Conservation (phyloP, 2,888 invertebrate species). For the Leptopterna dolabrata region DNA sequence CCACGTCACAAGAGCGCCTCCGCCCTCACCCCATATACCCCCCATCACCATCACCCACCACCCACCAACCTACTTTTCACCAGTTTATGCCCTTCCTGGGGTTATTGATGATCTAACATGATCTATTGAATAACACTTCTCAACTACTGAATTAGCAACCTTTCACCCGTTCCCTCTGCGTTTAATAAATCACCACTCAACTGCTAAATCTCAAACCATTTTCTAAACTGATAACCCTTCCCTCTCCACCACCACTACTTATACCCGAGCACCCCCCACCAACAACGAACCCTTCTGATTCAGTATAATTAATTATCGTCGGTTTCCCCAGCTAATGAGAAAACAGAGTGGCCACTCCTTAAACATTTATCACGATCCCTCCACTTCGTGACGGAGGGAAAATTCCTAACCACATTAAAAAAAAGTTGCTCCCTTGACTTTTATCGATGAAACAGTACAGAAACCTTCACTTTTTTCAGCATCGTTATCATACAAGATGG, state of each 20-base stretch:
- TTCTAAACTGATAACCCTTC: constrained; percentile 33
- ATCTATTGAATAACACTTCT: constrained; percentile 52
- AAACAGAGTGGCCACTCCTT: constrained; percentile 1
- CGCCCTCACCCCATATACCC: background rate
- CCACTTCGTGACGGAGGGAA: background rate
- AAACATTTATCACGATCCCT: constrained; percentile 2
- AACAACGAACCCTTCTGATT: background rate
- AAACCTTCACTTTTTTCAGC: too few relatives aligned
- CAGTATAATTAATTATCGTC: constrained; percentile 27
- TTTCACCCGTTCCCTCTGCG: background rate
- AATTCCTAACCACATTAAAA: background rate
- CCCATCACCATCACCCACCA: background rate
- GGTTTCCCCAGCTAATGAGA: background rate
- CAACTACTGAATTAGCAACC: constrained; percentile 52
- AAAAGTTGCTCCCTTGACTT: background rate
- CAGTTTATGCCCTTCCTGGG: constrained; percentile 1
- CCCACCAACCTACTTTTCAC: background rate
- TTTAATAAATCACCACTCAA: constrained; percentile 32
- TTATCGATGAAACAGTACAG: too few relatives aligned
- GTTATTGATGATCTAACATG: constrained; percentile 44
- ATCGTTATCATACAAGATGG: too few relatives aligned
- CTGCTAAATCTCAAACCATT: constrained; percentile 32
- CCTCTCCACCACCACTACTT: background rate
- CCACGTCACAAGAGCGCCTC: background rate
- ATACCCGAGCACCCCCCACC: background rate